Evolutionary conservation across 2,113 vertebrate species (phyloP).

Genomic region (Nerophis ophidion): DNA sequence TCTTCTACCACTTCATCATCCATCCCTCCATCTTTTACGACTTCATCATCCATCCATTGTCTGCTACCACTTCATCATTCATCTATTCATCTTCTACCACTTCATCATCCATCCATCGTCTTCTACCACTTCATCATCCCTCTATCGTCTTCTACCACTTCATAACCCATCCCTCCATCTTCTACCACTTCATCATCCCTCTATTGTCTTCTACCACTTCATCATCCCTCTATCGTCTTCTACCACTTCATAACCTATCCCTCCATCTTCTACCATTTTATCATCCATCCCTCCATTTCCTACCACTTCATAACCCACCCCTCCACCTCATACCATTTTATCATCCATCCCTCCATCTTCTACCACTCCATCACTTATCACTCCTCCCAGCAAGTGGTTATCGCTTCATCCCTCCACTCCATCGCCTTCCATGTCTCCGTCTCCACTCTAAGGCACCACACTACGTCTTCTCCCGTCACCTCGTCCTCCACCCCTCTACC

Average conservation of each 20-base stretch:
- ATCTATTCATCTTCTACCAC: slow-evolving; percentile 65
- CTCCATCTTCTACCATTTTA: not conserved
- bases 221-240: slow-evolving; percentile 7
- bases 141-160: not conserved
- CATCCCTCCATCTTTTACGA: too few species aligned
- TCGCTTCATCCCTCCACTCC: not conserved
- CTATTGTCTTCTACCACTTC: slow-evolving; percentile 6
- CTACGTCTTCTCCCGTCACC: not conserved
- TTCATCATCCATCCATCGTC: slow-evolving; percentile 10
- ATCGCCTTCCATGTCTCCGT: not conserved
- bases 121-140: slow-evolving; percentile 23
- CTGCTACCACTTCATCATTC: slow-evolving; percentile 56
- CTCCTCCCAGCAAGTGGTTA: not conserved
- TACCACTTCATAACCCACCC: slow-evolving; percentile 39
- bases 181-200: slow-evolving; percentile 10
- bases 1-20: too few species aligned
- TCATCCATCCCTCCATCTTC: slow-evolving; percentile 60
- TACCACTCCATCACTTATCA: slow-evolving; percentile 33
- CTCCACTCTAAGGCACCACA: too few species aligned
- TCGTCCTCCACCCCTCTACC: not conserved
- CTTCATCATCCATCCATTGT: slow-evolving; percentile 24
- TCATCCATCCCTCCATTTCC: too few species aligned
- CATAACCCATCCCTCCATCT: too few species aligned
- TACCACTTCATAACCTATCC: not conserved
- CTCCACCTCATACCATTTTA: slow-evolving; percentile 45